Conservation (phyloP, 1,140 invertebrate species). For the Aphaenogaster floridana region DNA sequence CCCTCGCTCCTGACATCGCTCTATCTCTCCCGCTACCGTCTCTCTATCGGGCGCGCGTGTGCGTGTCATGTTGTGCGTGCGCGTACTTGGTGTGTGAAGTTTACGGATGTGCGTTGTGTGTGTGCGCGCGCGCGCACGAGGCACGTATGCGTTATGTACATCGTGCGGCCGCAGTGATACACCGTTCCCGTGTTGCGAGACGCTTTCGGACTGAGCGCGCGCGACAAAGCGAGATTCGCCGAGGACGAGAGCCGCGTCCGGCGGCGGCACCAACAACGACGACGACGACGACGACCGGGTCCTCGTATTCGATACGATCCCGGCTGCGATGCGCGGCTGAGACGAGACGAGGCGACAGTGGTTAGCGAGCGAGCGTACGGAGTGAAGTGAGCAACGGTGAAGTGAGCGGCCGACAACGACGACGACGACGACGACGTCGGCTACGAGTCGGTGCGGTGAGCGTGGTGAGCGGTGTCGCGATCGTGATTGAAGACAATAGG, state of each 20-base stretch:
- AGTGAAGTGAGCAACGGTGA: slow-evolving; percentile 33
- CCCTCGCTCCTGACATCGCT: neutral
- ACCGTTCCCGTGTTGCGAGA: slow-evolving; percentile 54
- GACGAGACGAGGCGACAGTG: slow-evolving; percentile 3
- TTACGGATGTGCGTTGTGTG: neutral
- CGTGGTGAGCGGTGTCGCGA: neutral
- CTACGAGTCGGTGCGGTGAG: neutral
- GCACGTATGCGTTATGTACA: slow-evolving; percentile 12
- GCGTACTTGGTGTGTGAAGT: neutral
- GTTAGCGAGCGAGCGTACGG: neutral
- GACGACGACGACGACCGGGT: neutral
- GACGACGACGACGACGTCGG: slow-evolving; percentile 15
- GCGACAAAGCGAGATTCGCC: slow-evolving; percentile 45
- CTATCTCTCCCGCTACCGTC: neutral
- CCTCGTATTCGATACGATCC: slow-evolving; percentile 1
- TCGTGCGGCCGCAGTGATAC: slow-evolving; percentile 34
- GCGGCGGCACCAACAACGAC: slow-evolving; percentile 63
- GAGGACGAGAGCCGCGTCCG: slow-evolving; percentile 52
- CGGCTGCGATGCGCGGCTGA: neutral
- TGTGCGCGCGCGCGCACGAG: neutral
- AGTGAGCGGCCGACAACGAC: slow-evolving; percentile 29
- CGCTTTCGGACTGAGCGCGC: slow-evolving; percentile 12
- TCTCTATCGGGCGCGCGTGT: neutral
- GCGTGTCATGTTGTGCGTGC: neutral
- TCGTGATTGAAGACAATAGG: slow-evolving; percentile 30